Conservation (phyloP, 37 sponge, comb jelly and placozoan genomes). For the Theonella swinhoei region DNA sequence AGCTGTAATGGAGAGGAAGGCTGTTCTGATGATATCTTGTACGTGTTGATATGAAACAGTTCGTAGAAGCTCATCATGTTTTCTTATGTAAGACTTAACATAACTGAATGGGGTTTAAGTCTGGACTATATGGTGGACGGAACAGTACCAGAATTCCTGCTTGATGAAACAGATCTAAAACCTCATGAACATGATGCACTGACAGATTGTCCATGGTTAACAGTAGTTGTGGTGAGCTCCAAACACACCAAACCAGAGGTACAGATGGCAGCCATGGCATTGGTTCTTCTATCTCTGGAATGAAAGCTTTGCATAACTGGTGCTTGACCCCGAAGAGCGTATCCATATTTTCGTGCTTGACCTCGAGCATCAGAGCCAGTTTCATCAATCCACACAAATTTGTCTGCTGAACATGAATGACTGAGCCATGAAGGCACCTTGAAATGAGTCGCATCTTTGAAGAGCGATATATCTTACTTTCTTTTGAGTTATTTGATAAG, state of each 20-base stretch:
- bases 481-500: constrained; percentile 17
- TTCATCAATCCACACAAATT: too few species aligned
- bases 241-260: background rate
- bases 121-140: too few species aligned
- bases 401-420: background rate
- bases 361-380: constrained; percentile 1
- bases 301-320: constrained; percentile 8
- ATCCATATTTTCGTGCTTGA: constrained; percentile 11
- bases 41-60: too few species aligned
- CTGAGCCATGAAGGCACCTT: constrained; percentile 16
- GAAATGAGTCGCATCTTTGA: constrained; percentile 1
- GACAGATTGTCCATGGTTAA: too few species aligned
- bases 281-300: background rate
- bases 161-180: too few species aligned
- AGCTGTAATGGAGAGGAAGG: too few species aligned
- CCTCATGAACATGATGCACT: too few species aligned
- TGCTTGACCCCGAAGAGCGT: constrained; percentile 2
- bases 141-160: too few species aligned
- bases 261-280: constrained; percentile 20
- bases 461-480: constrained; percentile 10
- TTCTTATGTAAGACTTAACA: too few species aligned
- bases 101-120: too few species aligned
- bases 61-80: too few species aligned
- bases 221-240: background rate
- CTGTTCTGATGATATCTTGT: too few species aligned